A percentile compares a stretch with the other conserved stretches of the same genome.
These are phyloP conservation scores for Hemicrepidius hirtus DNA, from an alignment of 2,888 invertebrate species.

Conservation along the genomic window DNA sequence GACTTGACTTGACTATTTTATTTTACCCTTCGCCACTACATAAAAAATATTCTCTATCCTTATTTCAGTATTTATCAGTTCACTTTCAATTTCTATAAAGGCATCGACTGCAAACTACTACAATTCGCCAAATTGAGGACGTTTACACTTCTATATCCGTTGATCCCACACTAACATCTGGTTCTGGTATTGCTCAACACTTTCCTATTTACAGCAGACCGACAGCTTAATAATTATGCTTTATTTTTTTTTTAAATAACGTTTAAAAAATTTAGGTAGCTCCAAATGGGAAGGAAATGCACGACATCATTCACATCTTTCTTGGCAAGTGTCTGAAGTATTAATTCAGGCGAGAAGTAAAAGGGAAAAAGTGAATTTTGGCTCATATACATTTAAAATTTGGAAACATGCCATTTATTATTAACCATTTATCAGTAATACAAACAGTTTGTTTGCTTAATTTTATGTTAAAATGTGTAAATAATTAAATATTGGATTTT, in stretches of 20 bases:
- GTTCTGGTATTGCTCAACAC: slow-evolving; percentile 11
- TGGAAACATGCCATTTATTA: background rate
- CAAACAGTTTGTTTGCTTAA: too few relatives aligned
- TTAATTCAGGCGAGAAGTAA: slow-evolving; percentile 3
- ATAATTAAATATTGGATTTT: too few relatives aligned
- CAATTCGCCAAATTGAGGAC: slow-evolving; percentile 6
- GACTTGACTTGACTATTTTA: too few relatives aligned
- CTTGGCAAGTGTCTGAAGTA: background rate
- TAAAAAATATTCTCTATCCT: too few relatives aligned
- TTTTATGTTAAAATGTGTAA: too few relatives aligned
- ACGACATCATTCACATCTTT: background rate
- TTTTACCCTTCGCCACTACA: too few relatives aligned
- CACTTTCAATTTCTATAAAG: background rate
- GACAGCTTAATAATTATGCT: background rate
- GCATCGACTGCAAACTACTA: background rate
- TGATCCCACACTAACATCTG: slow-evolving; percentile 10
- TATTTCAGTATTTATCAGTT: too few relatives aligned
- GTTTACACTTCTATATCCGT: slow-evolving; percentile 10
- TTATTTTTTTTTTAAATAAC: background rate
- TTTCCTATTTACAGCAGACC: background rate
- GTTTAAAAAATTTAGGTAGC: background rate
- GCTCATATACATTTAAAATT: background rate
- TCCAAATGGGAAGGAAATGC: background rate
- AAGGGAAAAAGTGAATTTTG: slow-evolving; percentile 1
- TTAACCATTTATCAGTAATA: too few relatives aligned